Conservation (phyloP, 2,888 invertebrate genomes). For the Diplazon laetatorius region DNA sequence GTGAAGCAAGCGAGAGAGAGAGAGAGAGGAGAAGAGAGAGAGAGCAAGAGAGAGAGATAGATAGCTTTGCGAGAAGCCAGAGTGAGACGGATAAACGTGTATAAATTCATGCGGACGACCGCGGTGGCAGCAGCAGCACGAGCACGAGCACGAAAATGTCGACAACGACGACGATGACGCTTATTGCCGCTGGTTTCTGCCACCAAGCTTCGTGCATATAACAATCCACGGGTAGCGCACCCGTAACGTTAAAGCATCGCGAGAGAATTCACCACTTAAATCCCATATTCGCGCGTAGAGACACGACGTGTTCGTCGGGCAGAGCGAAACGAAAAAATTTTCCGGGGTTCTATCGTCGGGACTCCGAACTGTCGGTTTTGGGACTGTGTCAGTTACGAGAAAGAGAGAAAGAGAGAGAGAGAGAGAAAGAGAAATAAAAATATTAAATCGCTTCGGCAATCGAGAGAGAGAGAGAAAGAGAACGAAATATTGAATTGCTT, state of each 20-base stretch:
- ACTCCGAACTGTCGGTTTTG: too few relatives aligned
- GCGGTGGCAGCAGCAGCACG: slow-evolving; percentile 60
- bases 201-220: slow-evolving; percentile 26
- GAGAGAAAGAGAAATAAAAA: too few relatives aligned
- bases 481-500: too few relatives aligned
- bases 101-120: slow-evolving; percentile 63
- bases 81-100: slow-evolving; percentile 42
- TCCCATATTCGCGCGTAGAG: slow-evolving; percentile 41
- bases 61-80: slow-evolving; percentile 1
- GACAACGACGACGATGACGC: slow-evolving; percentile 55
- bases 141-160: slow-evolving; percentile 17
- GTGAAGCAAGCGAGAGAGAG: slow-evolving; percentile 54
- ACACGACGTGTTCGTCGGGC: slow-evolving; percentile 29
- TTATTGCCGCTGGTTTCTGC: slow-evolving; percentile 55
- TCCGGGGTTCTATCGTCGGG: background rate
- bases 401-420: too few relatives aligned
- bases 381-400: too few relatives aligned
- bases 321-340: background rate
- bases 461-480: too few relatives aligned
- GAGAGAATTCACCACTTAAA: slow-evolving; percentile 55
- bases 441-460: too few relatives aligned
- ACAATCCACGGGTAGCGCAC: too few relatives aligned
- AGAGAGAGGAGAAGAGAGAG: slow-evolving; percentile 57
- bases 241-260: slow-evolving; percentile 48
- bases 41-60: too few relatives aligned